These are phyloP conservation scores for Leptinotarsa defecta DNA, from an alignment of 1,140 invertebrate genomes.

Conservation along the genomic window DNA sequence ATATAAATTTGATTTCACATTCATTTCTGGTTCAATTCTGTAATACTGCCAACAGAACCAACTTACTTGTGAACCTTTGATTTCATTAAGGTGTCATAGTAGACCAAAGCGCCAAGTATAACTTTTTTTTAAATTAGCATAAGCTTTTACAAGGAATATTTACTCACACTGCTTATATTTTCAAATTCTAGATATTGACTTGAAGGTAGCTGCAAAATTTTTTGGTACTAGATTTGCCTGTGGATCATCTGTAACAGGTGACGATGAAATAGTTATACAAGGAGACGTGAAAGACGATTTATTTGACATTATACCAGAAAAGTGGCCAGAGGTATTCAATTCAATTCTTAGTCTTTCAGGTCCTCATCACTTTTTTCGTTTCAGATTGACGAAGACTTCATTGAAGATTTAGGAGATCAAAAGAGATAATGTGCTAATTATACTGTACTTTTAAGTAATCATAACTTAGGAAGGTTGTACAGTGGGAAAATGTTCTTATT, in stretches of 20 bases:
- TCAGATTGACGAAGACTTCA: conserved; percentile 72
- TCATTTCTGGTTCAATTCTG: no score
- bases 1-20: no score
- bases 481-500: no score
- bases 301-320: conserved; percentile 96
- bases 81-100: no score
- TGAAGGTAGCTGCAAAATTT: conserved; percentile 97
- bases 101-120: no score
- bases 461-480: no score
- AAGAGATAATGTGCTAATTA: conserved; percentile 61
- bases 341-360: conserved; percentile 19
- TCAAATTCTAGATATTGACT: conserved; percentile 83
- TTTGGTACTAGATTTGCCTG: conserved; percentile 98
- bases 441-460: no score
- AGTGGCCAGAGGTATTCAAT: conserved; percentile 85
- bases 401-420: conserved; percentile 73
- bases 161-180: neutral
- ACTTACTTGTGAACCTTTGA: no score
- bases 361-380: conserved; percentile 30
- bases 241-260: conserved; percentile 96
- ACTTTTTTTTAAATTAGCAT: no score
- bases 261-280: conserved; percentile 99
- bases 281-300: conserved; percentile 97
- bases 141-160: neutral
- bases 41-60: no score